Evolutionary conservation across 2,113 vertebrate genomes (phyloP).

Genomic region (Cephalopholis sonnerati): DNA sequence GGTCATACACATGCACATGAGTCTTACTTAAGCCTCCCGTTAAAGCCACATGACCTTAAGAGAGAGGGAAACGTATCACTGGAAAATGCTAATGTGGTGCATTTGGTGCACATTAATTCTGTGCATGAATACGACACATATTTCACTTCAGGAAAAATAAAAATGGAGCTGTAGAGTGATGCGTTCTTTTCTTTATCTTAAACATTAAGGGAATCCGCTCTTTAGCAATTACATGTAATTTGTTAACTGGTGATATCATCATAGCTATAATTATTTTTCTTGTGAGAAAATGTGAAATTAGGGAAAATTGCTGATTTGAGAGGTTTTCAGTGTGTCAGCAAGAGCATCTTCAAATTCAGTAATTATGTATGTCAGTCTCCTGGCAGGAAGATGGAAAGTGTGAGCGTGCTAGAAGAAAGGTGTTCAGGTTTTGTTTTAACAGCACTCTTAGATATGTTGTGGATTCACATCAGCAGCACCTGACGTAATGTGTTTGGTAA

Average conservation of each 20-base stretch:
- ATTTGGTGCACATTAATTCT: slow-evolving; percentile 83
- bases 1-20: slow-evolving; percentile 79
- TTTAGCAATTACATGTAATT: slow-evolving; percentile 72
- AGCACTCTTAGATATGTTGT: not conserved
- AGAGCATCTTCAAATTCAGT: slow-evolving; percentile 55
- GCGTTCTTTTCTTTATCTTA: slow-evolving; percentile 58
- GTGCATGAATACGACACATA: slow-evolving; percentile 76
- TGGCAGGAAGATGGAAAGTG: slow-evolving; percentile 3
- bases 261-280: slow-evolving; percentile 67
- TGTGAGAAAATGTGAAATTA: slow-evolving; percentile 51
- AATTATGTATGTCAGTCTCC: slow-evolving; percentile 64
- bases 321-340: slow-evolving; percentile 58
- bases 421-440: slow-evolving; percentile 22
- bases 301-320: slow-evolving; percentile 72
- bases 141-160: slow-evolving; percentile 79
- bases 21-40: slow-evolving; percentile 81
- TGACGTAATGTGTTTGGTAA: slow-evolving; percentile 16
- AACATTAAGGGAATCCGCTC: slow-evolving; percentile 73
- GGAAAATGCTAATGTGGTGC: slow-evolving; percentile 78
- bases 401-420: not conserved
- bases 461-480: slow-evolving; percentile 5
- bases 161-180: slow-evolving; percentile 70
- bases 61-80: slow-evolving; percentile 78
- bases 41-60: slow-evolving; percentile 85
- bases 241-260: slow-evolving; percentile 68